Base-by-base conservation (phyloP, 2,888 invertebrate genomes). In the Mimas tiliae region DNA sequence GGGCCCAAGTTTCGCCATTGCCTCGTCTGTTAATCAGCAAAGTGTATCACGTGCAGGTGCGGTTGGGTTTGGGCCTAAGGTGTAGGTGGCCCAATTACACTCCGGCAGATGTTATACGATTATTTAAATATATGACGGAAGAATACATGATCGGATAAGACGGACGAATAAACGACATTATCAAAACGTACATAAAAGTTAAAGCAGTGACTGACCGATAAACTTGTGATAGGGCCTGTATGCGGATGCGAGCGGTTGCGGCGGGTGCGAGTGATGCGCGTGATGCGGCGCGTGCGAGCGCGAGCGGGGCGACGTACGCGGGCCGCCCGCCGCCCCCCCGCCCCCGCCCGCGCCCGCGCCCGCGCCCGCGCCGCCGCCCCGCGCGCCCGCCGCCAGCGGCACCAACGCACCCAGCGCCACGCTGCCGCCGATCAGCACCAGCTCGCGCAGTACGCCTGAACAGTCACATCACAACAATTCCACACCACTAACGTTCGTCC, bases 161-260 rank as follows among this genome's bases (percentile, higher is more conserved):
- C n/a, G n/a, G n/a, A n/a, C n/a, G n/a, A n/a, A n/a, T n/a, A n/a
- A n/a, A n/a, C n/a, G n/a, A n/a, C n/a, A n/a, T n/a, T n/a, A n/a
- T n/a, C n/a, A n/a, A n/a, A n/a, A n/a, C n/a, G n/a, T n/a, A n/a
- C n/a, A n/a, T n/a, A n/a, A 27, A 27, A 27, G 27, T 27, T 1
- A 27, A 27, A 27, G 2, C 27, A 27, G 27, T 27, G 27, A 27
- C 74, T 96, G 94, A 91, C 98, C 98, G 65, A 98, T 96, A 71
- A 98, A 96, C 80, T 96, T 96, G 85, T 98, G 98, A 87, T 98
- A 98, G 0, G 98, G 98, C 38, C 95, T 90, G 89, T 97, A 98
- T 85, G 97, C 97, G 72, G 97, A 97, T 97, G 89, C 97, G 97
- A 96, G 93, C 0, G 96, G 95, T 67, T 96, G 95, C 78, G 95